These are phyloP conservation scores for Chaetops frenatus DNA, from an alignment of 2,113 vertebrate species.

Conservation along the genomic window DNA sequence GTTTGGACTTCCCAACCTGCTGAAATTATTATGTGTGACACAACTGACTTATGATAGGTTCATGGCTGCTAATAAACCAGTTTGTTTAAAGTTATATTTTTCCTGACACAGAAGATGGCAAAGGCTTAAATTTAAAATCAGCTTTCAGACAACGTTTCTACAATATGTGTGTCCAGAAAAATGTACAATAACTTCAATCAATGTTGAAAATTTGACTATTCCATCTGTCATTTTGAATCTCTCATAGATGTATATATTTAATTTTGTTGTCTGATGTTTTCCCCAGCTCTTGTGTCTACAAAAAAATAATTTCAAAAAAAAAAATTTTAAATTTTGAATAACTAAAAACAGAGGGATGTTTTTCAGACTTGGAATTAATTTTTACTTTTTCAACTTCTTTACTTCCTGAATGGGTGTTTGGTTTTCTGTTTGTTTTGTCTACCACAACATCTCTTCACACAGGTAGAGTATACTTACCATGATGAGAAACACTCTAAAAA, in stretches of 20 bases:
- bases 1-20: not conserved
- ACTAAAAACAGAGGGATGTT: not conserved
- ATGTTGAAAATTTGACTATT: not conserved
- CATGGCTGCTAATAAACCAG: not conserved
- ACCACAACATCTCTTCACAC: not conserved
- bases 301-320: not conserved
- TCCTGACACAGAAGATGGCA: not conserved
- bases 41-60: not conserved
- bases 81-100: not conserved
- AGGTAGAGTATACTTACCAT: not conserved
- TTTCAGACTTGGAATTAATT: not conserved
- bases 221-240: not conserved
- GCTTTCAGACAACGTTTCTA: not conserved
- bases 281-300: not conserved
- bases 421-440: not conserved
- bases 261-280: not conserved
- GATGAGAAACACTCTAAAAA: not conserved
- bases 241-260: not conserved
- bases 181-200: not conserved
- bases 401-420: not conserved
- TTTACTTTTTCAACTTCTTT: not conserved
- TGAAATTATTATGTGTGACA: not conserved
- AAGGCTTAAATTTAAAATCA: not conserved
- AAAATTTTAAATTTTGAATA: not conserved
- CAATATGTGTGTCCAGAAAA: not conserved